Percentiles rank a stretch among this genome's conserved stretches.
phyloP scores from a whole-genome alignment of 2,113 vertebrate genomes.

The Muntiacus muntjak region DNA sequence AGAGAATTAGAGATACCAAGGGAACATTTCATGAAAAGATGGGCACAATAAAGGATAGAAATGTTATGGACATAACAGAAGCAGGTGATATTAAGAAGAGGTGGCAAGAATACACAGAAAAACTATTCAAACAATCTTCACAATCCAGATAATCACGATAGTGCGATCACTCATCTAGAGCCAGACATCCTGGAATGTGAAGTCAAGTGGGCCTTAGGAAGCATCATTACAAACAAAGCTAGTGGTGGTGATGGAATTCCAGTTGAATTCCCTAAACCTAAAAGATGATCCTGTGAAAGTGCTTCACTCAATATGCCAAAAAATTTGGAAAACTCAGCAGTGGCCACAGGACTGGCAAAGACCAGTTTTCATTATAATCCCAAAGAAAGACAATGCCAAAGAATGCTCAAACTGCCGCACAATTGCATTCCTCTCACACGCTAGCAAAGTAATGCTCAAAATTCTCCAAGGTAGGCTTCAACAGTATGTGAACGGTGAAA shows the following conservation, averaged over 20 bases:
- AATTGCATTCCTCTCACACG: neutral
- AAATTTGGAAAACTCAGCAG: neutral
- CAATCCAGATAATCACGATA: neutral
- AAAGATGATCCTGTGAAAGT: neutral
- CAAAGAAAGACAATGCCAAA: neutral
- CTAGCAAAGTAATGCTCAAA: neutral
- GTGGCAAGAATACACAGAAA: neutral
- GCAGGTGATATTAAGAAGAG: neutral
- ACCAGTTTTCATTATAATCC: neutral
- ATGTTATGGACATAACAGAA: neutral
- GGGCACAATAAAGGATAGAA: neutral
- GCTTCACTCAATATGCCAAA: neutral
- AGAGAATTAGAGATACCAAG: neutral
- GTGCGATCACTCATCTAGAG: neutral
- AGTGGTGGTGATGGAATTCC: neutral
- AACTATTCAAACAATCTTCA: neutral
- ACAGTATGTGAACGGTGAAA: neutral
- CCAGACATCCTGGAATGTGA: neutral
- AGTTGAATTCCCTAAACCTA: neutral
- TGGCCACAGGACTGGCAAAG: neutral
- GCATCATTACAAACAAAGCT: neutral
- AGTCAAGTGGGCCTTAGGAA: neutral
- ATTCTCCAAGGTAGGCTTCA: neutral
- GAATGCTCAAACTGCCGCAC: accelerated
- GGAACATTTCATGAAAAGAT: neutral